Conservation (phyloP, 2,113 vertebrate species). For the Genyomyrus donnyi region DNA sequence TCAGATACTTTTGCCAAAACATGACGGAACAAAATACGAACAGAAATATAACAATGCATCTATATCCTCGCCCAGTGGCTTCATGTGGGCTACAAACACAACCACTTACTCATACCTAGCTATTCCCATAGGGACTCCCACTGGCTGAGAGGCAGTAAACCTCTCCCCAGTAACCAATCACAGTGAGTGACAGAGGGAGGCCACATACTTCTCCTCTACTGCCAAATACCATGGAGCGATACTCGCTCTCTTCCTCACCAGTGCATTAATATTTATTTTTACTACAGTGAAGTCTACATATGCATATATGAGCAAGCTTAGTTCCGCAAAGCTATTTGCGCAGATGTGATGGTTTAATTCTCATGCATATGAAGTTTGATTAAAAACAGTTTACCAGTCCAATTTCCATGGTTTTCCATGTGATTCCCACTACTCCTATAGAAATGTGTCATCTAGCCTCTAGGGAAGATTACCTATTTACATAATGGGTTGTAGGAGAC, state of each 20-base stretch:
- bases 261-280: background rate
- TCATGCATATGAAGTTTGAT: background rate
- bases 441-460: background rate
- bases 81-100: background rate
- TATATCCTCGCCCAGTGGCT: background rate
- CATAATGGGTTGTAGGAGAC: background rate
- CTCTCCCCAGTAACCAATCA: background rate
- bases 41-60: background rate
- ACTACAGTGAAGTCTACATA: background rate
- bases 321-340: background rate
- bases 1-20: background rate
- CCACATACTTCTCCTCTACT: background rate
- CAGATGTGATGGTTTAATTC: background rate
- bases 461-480: background rate
- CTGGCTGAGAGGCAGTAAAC: background rate
- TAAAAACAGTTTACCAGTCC: background rate
- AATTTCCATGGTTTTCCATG: background rate
- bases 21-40: background rate
- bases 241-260: background rate
- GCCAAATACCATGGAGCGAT: background rate
- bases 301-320: background rate
- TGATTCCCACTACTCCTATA: background rate
- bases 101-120: background rate
- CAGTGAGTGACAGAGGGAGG: background rate
- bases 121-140: background rate